phyloP scores from a whole-genome alignment of 2,797 vertebrate genomes.

The Crenuchus spilurus region DNA sequence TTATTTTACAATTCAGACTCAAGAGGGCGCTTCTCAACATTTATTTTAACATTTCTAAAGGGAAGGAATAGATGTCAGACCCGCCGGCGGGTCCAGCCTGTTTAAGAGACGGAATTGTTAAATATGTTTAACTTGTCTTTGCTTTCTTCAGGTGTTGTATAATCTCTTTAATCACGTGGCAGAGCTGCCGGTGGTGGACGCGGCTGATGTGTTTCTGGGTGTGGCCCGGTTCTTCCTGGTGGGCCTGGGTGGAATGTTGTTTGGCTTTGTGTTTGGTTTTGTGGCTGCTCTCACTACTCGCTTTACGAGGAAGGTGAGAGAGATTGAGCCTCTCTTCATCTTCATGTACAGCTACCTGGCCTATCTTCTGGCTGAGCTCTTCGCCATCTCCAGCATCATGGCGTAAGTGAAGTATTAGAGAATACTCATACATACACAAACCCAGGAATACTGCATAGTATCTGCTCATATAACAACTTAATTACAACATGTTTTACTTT shows the following conservation, averaged over 20 bases:
- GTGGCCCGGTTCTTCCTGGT: conserved; percentile 91
- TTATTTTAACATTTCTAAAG: too few species aligned
- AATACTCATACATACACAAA: not conserved
- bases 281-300: conserved; percentile 94
- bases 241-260: conserved; percentile 88
- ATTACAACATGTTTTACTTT: too few species aligned
- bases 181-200: conserved; percentile 87
- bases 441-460: not conserved
- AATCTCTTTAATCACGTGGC: conserved; percentile 95
- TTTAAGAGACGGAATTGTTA: too few species aligned
- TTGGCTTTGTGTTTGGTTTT: conserved; percentile 92
- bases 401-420: conserved; percentile 84
- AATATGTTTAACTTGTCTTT: conserved; percentile 11
- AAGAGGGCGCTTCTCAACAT: too few species aligned
- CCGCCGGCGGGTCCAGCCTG: too few species aligned
- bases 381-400: conserved; percentile 95
- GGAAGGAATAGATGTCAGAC: too few species aligned
- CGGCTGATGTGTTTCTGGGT: conserved; percentile 88
- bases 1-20: too few species aligned
- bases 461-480: not conserved
- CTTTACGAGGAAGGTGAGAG: conserved; percentile 91
- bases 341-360: conserved; percentile 97
- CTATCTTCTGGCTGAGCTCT: conserved; percentile 94
- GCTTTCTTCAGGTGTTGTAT: conserved; percentile 86
- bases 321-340: conserved; percentile 96